Evolutionary conservation across 2,113 vertebrate species (phyloP).

Genomic region (Rousettus leschenaultii): DNA sequence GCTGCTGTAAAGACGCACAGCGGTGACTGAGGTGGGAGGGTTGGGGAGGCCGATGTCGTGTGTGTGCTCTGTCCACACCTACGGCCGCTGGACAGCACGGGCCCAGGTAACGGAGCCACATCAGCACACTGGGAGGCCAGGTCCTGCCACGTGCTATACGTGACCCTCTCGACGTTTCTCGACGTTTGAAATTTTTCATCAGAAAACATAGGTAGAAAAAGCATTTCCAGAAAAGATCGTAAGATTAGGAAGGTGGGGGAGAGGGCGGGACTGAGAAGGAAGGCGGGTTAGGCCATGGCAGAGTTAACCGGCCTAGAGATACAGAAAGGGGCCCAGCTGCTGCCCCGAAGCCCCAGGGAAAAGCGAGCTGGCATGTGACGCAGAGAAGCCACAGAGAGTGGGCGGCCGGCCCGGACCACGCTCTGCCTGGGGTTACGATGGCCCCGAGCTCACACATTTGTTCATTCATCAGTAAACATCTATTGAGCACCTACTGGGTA

Average conservation of each 20-base stretch:
- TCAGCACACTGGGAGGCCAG: not conserved
- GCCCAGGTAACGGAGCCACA: not conserved
- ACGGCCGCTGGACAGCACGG: not conserved
- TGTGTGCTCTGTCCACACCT: not conserved
- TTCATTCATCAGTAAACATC: not conserved
- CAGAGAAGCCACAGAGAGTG: not conserved
- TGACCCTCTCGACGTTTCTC: not conserved
- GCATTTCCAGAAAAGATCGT: not conserved
- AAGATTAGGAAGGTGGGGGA: not conserved
- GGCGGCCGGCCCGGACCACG: not conserved
- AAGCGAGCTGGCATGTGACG: not conserved
- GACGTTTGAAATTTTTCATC: not conserved
- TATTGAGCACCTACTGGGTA: not conserved
- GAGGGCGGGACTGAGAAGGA: not conserved
- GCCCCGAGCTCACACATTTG: not conserved
- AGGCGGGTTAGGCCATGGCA: not conserved
- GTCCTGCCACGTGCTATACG: not conserved
- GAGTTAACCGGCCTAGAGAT: not conserved
- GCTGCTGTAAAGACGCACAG: too few species aligned
- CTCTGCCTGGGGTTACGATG: not conserved
- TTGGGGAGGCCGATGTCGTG: fast-evolving
- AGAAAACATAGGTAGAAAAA: not conserved
- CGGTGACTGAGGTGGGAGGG: not conserved
- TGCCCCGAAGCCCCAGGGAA: fast-evolving
- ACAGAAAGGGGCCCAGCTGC: not conserved